These are phyloP conservation scores for Amphiura filiformis DNA, from an alignment of 35 echinoderm and acorn worm species.

Conservation along the genomic window DNA sequence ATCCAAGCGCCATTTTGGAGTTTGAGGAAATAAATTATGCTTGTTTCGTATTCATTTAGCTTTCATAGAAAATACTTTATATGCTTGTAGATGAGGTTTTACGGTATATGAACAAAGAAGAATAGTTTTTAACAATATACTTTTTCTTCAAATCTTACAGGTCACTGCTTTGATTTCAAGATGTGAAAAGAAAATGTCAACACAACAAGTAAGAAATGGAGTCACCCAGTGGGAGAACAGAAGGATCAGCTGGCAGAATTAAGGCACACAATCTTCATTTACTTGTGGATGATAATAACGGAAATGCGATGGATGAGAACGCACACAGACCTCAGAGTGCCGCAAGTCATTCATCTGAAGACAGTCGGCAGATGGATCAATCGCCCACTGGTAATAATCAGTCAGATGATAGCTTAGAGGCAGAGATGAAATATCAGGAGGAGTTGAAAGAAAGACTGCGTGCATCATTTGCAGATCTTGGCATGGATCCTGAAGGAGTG, in stretches of 20 bases:
- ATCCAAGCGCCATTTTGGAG: too few relatives aligned
- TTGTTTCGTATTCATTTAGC: too few relatives aligned
- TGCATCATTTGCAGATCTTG: slow-evolving; percentile 77
- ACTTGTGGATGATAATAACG: slow-evolving; percentile 29
- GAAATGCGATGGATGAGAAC: background rate
- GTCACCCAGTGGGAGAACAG: background rate
- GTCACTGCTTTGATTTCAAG: too few relatives aligned
- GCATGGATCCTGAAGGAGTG: slow-evolving; percentile 77
- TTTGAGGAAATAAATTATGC: too few relatives aligned
- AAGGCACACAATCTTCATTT: slow-evolving; percentile 76
- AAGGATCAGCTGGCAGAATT: slow-evolving; percentile 48
- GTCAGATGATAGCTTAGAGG: slow-evolving; percentile 54
- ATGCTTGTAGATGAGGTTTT: too few relatives aligned
- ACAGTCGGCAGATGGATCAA: slow-evolving; percentile 67
- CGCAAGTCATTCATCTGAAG: slow-evolving; percentile 52
- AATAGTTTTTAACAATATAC: too few relatives aligned
- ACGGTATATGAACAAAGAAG: too few relatives aligned
- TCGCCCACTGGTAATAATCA: slow-evolving; percentile 52
- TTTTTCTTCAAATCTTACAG: too few relatives aligned
- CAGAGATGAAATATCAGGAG: slow-evolving; percentile 78
- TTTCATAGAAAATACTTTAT: too few relatives aligned
- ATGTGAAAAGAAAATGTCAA: too few relatives aligned
- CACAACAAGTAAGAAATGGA: too few relatives aligned
- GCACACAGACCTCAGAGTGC: slow-evolving; percentile 1
- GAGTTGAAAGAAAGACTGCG: slow-evolving; percentile 76